These are phyloP conservation scores for Embiotoca jacksoni DNA, from an alignment of 2,113 vertebrate species.

Conservation along the genomic window DNA sequence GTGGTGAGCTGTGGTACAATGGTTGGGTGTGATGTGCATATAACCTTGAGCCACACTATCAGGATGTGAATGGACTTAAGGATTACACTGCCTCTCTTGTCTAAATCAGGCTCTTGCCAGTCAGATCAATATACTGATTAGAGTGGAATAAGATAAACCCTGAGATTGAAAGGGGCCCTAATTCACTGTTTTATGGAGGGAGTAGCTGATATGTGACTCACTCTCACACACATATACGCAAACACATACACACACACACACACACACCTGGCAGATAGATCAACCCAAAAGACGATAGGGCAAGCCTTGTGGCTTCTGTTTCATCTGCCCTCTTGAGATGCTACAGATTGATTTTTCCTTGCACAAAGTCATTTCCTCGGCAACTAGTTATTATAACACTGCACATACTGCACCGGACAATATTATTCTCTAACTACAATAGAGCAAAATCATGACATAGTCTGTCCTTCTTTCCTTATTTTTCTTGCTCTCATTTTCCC, in stretches of 20 bases:
- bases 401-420: not conserved
- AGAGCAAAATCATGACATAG: not conserved
- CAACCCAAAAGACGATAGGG: conserved; percentile 49
- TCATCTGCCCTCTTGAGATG: conserved; percentile 24
- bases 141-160: conserved; percentile 80
- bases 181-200: conserved; percentile 72
- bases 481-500: conserved; percentile 7
- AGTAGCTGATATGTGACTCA: conserved; percentile 46
- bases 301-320: conserved; percentile 37
- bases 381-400: conserved; percentile 31
- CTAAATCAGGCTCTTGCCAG: conserved; percentile 64
- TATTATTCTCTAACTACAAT: conserved; percentile 10
- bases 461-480: not conserved
- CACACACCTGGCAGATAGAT: conserved; percentile 42
- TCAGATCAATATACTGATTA: conserved; percentile 84
- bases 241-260: conserved; percentile 19
- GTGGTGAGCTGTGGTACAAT: conserved; percentile 20
- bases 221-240: conserved; percentile 29
- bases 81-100: conserved; percentile 77
- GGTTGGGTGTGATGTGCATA: conserved; percentile 48
- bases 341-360: conserved; percentile 60
- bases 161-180: conserved; percentile 68
- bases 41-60: conserved; percentile 79
- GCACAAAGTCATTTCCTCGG: conserved; percentile 62
- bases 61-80: conserved; percentile 77